phyloP scores from a whole-genome alignment of 2,113 vertebrate genomes.

The Ctenodactylus gundi region DNA sequence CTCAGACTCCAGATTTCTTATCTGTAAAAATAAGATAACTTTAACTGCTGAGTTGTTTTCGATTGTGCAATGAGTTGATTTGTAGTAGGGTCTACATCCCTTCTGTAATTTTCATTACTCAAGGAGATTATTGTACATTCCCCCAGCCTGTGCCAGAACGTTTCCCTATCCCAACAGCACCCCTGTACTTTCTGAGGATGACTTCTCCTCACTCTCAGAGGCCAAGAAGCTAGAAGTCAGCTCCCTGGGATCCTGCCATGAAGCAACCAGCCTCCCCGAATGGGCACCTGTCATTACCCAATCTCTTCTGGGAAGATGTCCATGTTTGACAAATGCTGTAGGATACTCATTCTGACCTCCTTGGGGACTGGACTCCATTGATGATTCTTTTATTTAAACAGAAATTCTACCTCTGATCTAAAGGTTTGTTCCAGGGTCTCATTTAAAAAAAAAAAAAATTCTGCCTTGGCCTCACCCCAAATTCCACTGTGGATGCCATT shows the following conservation, averaged over 20 bases:
- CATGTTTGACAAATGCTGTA: background rate
- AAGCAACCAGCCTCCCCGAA: background rate
- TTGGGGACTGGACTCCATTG: background rate
- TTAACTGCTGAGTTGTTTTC: background rate
- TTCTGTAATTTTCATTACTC: background rate
- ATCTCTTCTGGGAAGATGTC: background rate
- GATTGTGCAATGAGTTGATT: accelerated
- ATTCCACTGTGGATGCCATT: background rate
- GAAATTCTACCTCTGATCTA: background rate
- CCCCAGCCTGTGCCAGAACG: background rate
- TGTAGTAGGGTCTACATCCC: background rate
- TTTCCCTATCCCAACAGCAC: background rate
- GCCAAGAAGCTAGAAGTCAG: background rate
- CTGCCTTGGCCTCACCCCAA: background rate
- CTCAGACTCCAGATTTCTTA: background rate
- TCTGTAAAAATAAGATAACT: background rate
- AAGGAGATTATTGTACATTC: background rate
- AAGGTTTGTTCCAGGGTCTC: background rate
- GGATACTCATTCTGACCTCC: background rate
- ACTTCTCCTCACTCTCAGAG: background rate
- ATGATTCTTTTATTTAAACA: background rate
- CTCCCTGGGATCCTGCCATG: background rate
- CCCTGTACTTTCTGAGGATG: background rate
- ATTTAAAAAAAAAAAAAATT: background rate
- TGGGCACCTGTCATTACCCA: too few species aligned